Evolutionary conservation across 2,113 vertebrate species (phyloP).

Genomic region (Pteropus alecto): DNA sequence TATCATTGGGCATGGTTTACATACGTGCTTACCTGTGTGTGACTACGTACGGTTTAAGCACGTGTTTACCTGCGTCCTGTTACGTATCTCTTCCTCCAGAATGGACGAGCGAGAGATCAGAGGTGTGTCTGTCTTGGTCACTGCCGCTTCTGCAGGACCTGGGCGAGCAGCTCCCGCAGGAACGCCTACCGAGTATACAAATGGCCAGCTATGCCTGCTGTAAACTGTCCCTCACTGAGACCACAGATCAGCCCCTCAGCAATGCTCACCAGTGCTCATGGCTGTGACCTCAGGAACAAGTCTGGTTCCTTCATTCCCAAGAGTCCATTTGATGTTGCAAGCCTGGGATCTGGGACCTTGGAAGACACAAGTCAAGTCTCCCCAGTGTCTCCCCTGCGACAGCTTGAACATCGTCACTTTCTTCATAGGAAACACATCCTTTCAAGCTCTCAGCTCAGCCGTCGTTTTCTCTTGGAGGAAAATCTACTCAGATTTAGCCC

Average conservation of each 20-base stretch:
- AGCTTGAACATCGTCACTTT: not conserved
- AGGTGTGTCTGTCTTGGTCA: rapidly evolving
- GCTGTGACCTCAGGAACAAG: not conserved
- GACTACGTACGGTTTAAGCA: rapidly evolving
- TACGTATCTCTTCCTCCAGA: rapidly evolving
- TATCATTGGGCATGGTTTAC: rapidly evolving
- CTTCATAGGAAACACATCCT: not conserved
- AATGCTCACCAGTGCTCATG: rapidly evolving
- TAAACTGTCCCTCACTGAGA: not conserved
- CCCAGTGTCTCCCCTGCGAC: rapidly evolving
- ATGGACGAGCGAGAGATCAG: rapidly evolving
- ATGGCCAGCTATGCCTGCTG: rapidly evolving
- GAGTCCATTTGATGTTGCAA: rapidly evolving
- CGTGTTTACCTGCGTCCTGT: rapidly evolving
- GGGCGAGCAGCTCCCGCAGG: not conserved
- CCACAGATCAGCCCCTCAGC: rapidly evolving
- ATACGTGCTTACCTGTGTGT: rapidly evolving
- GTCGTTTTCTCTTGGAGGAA: not conserved
- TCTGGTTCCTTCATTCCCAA: not conserved
- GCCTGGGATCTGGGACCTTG: not conserved
- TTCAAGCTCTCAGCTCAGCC: not conserved
- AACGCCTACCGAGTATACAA: rapidly evolving
- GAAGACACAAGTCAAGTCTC: not conserved
- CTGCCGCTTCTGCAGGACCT: too few relatives aligned
- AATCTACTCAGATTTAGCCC: not conserved